phyloP scores from a whole-genome alignment of 2,797 vertebrate genomes.

The Oreonectes daqikongensis region DNA sequence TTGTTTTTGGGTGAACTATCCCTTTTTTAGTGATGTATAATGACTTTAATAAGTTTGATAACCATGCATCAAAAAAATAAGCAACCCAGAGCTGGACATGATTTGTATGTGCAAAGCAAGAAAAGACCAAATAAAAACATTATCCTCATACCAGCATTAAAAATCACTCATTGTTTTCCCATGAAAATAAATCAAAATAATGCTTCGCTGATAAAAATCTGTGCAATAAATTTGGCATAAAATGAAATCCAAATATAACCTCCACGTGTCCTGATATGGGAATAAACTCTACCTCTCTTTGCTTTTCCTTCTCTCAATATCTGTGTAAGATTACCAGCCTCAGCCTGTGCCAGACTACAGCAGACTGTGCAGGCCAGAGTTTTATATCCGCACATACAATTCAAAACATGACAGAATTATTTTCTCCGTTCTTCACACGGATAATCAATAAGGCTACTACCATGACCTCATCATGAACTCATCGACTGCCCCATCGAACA shows the following conservation, averaged over 20 bases:
- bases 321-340: slow-evolving; percentile 25
- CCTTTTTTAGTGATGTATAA: not conserved
- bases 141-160: not conserved
- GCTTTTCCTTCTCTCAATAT: slow-evolving; percentile 19
- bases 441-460: slow-evolving; percentile 27
- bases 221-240: not conserved
- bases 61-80: not conserved
- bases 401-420: slow-evolving; percentile 28
- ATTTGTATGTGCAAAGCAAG: not conserved
- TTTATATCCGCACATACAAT: slow-evolving; percentile 8
- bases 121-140: not conserved
- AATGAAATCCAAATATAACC: slow-evolving; percentile 12
- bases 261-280: slow-evolving; percentile 32
- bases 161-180: not conserved
- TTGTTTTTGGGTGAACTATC: no score
- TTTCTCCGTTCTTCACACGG: slow-evolving; percentile 19
- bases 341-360: slow-evolving; percentile 20
- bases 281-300: slow-evolving; percentile 9
- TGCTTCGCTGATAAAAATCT: not conserved
- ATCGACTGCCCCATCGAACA: not conserved
- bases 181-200: slow-evolving; percentile 11
- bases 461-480: slow-evolving; percentile 10
- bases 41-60: not conserved
- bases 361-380: slow-evolving; percentile 3
- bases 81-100: not conserved